Evolutionary conservation across 2,797 vertebrate genomes (phyloP), one percentile per base, ranked within the genome.

Genomic region (Odontamblyopus rebecca): DNA sequence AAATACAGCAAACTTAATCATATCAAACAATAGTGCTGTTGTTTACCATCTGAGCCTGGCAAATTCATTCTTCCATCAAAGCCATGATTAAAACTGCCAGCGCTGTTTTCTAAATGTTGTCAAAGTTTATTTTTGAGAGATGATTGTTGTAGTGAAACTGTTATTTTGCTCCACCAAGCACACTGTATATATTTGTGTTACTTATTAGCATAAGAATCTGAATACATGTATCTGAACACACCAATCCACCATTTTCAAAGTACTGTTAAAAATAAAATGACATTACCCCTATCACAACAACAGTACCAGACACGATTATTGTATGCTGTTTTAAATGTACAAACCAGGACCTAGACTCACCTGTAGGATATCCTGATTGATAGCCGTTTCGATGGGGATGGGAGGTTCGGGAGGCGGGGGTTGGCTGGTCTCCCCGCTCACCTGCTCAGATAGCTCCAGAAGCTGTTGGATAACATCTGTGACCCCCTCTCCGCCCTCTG

Each of bases 401-500:
- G 94, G 88, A 18, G 95, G 95, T 76, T 93, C 93, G 5, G 95
- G 83, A 38, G 94, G 95, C 6, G 95, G 94, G 5, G 94, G 85
- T 38, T 94, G 96, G 30, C 87, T 82, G 1, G 93, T 88, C 84
- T 98, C 98, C 53, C 92, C 94, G 0, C 95, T 93, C 83, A 96
- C 95, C 26, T 97, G 97, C 81, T 99, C 98, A 0, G 98, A 97
- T 67, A 99, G 93, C 81, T 97, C 98, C 35, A 99, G 91, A 61
- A 99, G 95, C 81, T 99, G 98, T 88, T 99, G 97, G 82, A 99
- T 99, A 75, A 99, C 98, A 57, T 99, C 98, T 0, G 95, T 97
- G 79, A 98, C 97, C 16, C 94, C 95, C 78, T 93, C 93, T 0
- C 90, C 75, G 1, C 86, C 93, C 69, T 94, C 94, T 3, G 90